A percentile compares a stretch with the other conserved stretches of the same genome.
These are phyloP conservation scores for Brachyrhaphis roseni DNA, from an alignment of 2,797 vertebrate species.

Conservation along the genomic window DNA sequence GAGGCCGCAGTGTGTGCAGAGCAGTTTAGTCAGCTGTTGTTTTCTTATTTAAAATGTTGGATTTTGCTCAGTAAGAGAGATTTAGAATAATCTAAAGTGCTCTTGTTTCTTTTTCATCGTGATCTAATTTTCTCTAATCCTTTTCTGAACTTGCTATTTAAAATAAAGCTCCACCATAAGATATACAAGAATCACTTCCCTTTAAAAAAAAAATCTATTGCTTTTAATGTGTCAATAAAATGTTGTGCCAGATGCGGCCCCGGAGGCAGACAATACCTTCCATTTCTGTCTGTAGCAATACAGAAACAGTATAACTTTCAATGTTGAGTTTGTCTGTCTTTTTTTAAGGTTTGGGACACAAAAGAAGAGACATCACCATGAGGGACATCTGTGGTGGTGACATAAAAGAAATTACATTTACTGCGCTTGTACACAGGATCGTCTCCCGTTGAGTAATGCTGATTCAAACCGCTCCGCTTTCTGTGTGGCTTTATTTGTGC, in stretches of 20 bases:
- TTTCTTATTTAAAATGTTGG: neutral
- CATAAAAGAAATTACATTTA: constrained; percentile 50
- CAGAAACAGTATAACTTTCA: constrained; percentile 35
- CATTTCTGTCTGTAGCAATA: constrained; percentile 35
- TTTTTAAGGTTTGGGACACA: constrained; percentile 39
- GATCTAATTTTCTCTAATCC: constrained; percentile 63
- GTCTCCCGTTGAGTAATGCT: constrained; percentile 40
- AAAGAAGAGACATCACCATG: constrained; percentile 36
- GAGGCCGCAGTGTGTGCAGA: constrained; percentile 23
- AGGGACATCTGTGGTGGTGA: constrained; percentile 54
- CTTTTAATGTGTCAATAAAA: constrained; percentile 24
- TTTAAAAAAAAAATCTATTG: constrained; percentile 16
- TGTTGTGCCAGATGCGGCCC: constrained; percentile 20
- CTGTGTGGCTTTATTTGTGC: constrained; percentile 69
- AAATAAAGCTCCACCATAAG: constrained; percentile 22
- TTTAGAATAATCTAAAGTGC: constrained; percentile 51
- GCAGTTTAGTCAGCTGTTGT: constrained; percentile 27
- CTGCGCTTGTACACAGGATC: constrained; percentile 37
- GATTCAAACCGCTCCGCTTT: constrained; percentile 60
- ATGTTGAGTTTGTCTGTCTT: constrained; percentile 33
- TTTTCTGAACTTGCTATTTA: constrained; percentile 28
- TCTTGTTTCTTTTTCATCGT: constrained; percentile 37
- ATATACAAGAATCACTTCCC: constrained; percentile 20
- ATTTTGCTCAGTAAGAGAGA: constrained; percentile 36
- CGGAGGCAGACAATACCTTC: constrained; percentile 23